Base-by-base conservation (phyloP, 2,113 vertebrate genomes). In the Coreoperca whiteheadi region DNA sequence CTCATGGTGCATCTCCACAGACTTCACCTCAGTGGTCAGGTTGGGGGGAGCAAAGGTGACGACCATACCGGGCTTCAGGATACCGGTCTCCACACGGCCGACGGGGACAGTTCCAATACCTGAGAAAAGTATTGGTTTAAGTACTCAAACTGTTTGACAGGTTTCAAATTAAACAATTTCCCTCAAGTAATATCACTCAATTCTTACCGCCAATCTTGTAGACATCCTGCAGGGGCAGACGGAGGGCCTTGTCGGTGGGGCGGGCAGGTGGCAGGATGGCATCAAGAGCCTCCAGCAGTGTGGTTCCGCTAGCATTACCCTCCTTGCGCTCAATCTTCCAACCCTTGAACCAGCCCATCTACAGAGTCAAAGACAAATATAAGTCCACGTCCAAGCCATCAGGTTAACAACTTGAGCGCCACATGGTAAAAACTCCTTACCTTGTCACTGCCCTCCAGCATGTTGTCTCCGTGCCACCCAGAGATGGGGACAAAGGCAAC, bases 1-100 rank as follows among this genome's bases (percentile, higher is more conserved):
- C 91, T 96, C 96, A 51, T 96, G 96, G 91, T 96, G 95, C 96
- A 96, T 96, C 84, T 96, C 95, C 66, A 96, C 95, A 1, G 95
- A 96, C 90, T 96, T 96, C 0, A 96, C 95, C 83, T 96, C 95
- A 92, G 96, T 96, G 92, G 95, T 96, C 83, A 96, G 85, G 56
- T 88, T 92, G 60, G 90, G 83, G 2, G 96, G 96, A 66, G 96
- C 96, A 1, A 96, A 96, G 69, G 95, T 96, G 75, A 96, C 95
- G 1, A 96, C 85, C 84, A 95, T 96, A 5, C 93, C 94, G 2
- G 95, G 90, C 92, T 96, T 96, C 34, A 96, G 87, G 23, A 94
- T 0, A 30, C 95, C 95, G 0, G 95, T 96, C 87, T 96, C 96
- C 37, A 96, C 96, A 94, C 96, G 95, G 1, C 96, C 96, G 16